phyloP scores from a whole-genome alignment of 2,888 invertebrate genomes.

The Spisula solida region DNA sequence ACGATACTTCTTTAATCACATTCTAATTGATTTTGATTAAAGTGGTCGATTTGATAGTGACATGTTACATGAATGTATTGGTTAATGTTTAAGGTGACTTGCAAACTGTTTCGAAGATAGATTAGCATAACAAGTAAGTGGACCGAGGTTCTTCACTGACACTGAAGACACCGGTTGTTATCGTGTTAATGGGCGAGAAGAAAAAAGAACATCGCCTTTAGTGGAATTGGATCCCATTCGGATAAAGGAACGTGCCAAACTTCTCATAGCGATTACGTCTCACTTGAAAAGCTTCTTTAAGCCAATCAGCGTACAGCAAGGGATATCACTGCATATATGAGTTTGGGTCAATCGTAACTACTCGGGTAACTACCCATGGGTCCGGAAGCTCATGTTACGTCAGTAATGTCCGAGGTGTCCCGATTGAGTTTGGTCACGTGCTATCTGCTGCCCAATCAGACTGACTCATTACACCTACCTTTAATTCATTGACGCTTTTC shows the following conservation, averaged over 20 bases:
- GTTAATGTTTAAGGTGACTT: neutral
- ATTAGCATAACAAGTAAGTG: neutral
- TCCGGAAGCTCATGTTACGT: no score
- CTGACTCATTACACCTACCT: slow-evolving; percentile 42
- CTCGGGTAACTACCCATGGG: no score
- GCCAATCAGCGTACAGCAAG: no score
- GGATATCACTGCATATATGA: no score
- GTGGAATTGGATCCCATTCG: no score
- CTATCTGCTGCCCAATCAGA: no score
- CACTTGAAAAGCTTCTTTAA: no score
- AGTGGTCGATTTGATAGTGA: neutral
- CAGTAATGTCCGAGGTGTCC: no score
- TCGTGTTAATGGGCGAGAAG: neutral
- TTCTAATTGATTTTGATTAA: slow-evolving; percentile 12
- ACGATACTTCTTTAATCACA: neutral
- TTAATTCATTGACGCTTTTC: slow-evolving; percentile 54
- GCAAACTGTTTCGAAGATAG: neutral
- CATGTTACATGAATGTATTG: neutral
- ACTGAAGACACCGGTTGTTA: neutral
- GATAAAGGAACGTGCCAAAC: no score
- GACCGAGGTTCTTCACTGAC: neutral
- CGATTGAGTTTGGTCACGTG: no score
- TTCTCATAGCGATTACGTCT: no score
- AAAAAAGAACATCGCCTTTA: neutral
- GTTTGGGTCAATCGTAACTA: no score